Percentiles rank a stretch among this genome's conserved stretches.
Evolutionary conservation across 1,140 invertebrate genomes (phyloP).

Genomic region (Trichonephila clavipes): DNA sequence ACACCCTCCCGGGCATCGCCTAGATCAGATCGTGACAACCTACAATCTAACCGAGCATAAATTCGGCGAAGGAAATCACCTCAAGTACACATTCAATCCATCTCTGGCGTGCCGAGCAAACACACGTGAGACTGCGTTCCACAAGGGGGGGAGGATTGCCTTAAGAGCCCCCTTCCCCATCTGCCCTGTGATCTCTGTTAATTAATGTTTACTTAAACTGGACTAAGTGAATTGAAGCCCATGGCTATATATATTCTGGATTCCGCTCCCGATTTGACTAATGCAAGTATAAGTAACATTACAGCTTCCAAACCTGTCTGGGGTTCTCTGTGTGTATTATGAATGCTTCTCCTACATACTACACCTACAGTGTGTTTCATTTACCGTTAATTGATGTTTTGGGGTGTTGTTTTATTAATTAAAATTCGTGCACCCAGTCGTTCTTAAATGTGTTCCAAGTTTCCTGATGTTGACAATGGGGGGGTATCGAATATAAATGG

Average conservation of each 20-base stretch:
- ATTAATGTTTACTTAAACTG: constrained; percentile 75
- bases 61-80: constrained; percentile 44
- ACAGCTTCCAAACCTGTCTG: neutral
- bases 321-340: neutral
- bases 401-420: constrained; percentile 36
- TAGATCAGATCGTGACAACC: constrained; percentile 29
- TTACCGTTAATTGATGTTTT: constrained; percentile 26
- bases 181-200: constrained; percentile 54
- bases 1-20: constrained; percentile 2
- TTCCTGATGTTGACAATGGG: constrained; percentile 3
- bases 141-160: neutral
- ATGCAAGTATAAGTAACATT: constrained; percentile 62
- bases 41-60: constrained; percentile 35
- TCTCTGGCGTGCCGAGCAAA: constrained; percentile 19
- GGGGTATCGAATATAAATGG: neutral
- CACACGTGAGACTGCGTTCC: neutral
- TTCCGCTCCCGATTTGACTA: constrained; percentile 58
- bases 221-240: constrained; percentile 72
- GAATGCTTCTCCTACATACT: neutral
- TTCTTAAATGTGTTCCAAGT: neutral
- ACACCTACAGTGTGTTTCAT: neutral
- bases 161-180: neutral
- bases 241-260: constrained; percentile 54
- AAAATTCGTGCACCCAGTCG: neutral
- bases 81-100: constrained; percentile 51